phyloP scores from a whole-genome alignment of 2,888 invertebrate species.

The Dynastes tityus region DNA sequence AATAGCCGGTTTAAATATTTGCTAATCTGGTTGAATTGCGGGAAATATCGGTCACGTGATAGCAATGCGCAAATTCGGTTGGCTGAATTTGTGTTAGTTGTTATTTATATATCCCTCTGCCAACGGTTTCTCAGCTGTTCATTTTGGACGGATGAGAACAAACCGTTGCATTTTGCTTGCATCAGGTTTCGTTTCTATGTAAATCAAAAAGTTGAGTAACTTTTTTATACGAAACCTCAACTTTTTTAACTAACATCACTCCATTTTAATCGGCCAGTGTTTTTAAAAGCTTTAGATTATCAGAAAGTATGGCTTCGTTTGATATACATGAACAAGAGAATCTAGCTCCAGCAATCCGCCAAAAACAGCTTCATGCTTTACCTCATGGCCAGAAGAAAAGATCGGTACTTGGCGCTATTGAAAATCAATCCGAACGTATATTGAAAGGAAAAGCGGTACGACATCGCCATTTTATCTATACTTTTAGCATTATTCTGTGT shows the following conservation, averaged over 20 bases:
- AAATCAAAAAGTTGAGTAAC: slow-evolving; percentile 46
- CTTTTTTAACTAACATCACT: slow-evolving; percentile 15
- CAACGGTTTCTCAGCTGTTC: slow-evolving; percentile 59
- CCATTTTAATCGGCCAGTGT: slow-evolving; percentile 28
- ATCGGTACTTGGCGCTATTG: slow-evolving; percentile 78
- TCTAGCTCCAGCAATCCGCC: slow-evolving; percentile 69
- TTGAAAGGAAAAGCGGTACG: slow-evolving; percentile 63
- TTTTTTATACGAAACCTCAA: slow-evolving; percentile 41
- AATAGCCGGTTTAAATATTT: not conserved
- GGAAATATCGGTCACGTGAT: slow-evolving; percentile 42
- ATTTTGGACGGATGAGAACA: slow-evolving; percentile 37
- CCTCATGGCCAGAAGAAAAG: slow-evolving; percentile 75
- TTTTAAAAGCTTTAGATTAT: slow-evolving; percentile 8
- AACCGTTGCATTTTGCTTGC: slow-evolving; percentile 43
- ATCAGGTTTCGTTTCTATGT: slow-evolving; percentile 33
- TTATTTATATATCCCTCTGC: slow-evolving; percentile 47
- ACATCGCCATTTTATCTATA: not conserved
- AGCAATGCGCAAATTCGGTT: slow-evolving; percentile 21
- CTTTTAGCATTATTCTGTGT: not conserved
- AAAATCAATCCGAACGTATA: slow-evolving; percentile 72
- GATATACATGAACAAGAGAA: slow-evolving; percentile 87
- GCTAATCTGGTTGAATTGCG: slow-evolving; percentile 5
- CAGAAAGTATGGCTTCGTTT: slow-evolving; percentile 79
- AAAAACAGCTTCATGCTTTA: slow-evolving; percentile 71
- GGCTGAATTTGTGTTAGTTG: slow-evolving; percentile 43